phyloP scores from a whole-genome alignment of 2,888 invertebrate species.

The Sinotaia quadrata region DNA sequence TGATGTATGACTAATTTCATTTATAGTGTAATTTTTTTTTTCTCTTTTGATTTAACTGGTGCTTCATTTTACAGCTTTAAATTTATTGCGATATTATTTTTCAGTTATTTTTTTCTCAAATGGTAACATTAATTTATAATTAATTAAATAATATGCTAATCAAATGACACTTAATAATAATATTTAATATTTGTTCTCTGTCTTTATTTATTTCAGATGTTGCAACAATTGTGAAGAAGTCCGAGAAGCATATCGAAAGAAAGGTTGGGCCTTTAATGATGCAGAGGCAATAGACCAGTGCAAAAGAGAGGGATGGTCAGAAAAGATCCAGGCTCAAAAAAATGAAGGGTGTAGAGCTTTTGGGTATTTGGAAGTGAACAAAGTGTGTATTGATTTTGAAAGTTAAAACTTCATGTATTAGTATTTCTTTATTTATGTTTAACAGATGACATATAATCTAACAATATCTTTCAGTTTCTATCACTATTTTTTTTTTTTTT shows the following conservation, averaged over 20 bases:
- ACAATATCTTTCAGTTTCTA: too few relatives aligned
- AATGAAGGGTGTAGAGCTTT: slow-evolving; percentile 96
- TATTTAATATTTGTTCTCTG: background rate
- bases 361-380: slow-evolving; percentile 94
- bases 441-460: too few relatives aligned
- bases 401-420: too few relatives aligned
- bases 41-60: too few relatives aligned
- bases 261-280: slow-evolving; percentile 89
- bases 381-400: too few relatives aligned
- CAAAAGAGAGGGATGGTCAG: slow-evolving; percentile 84
- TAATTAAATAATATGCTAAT: background rate
- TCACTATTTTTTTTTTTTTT: too few relatives aligned
- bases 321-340: slow-evolving; percentile 84
- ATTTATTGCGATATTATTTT: background rate
- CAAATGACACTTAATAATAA: background rate
- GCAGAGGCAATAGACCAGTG: slow-evolving; percentile 90
- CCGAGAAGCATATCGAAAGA: slow-evolving; percentile 88
- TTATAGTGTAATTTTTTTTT: too few relatives aligned
- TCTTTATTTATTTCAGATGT: slow-evolving; percentile 79
- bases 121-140: too few relatives aligned
- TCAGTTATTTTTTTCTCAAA: background rate
- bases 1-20: too few relatives aligned
- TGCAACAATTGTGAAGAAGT: slow-evolving; percentile 98
- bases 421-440: too few relatives aligned
- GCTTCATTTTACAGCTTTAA: too few relatives aligned